These are phyloP conservation scores for Drosophila kokeensis DNA, from an alignment of 2,888 invertebrate genomes.

Conservation along the genomic window DNA sequence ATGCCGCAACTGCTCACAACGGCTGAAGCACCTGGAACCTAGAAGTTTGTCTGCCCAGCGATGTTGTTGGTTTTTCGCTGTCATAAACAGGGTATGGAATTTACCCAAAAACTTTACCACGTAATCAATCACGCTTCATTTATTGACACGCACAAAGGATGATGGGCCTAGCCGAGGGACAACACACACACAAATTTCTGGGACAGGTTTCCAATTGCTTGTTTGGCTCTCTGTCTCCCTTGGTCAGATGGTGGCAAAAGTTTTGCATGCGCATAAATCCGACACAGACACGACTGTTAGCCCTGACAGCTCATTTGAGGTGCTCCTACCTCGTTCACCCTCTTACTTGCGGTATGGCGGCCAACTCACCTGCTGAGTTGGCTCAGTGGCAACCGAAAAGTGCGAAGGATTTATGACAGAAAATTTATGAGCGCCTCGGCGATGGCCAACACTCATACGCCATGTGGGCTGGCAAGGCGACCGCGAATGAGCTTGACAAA, in stretches of 20 bases:
- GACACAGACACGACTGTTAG: constrained; percentile 41
- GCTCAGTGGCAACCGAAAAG: constrained; percentile 29
- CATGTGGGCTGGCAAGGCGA: constrained; percentile 33
- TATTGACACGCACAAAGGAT: constrained; percentile 76
- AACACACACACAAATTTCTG: background rate
- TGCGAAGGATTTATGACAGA: constrained; percentile 63
- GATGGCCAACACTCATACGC: constrained; percentile 57
- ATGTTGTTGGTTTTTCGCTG: constrained; percentile 26
- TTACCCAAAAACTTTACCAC: constrained; percentile 68
- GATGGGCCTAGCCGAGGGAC: constrained; percentile 49
- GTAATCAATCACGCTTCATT: constrained; percentile 81
- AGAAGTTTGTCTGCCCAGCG: constrained; percentile 16
- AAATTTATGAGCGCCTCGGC: constrained; percentile 54
- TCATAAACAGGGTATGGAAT: constrained; percentile 69
- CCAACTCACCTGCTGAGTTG: constrained; percentile 25
- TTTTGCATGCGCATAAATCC: constrained; percentile 69
- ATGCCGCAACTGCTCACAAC: constrained; percentile 16
- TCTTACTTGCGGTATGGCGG: constrained; percentile 1
- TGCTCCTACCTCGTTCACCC: background rate
- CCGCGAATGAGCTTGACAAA: constrained; percentile 62
- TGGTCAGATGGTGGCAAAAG: constrained; percentile 51
- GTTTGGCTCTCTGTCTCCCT: constrained; percentile 7
- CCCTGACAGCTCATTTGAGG: constrained; percentile 70
- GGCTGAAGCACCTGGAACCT: constrained; percentile 62
- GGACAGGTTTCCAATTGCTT: constrained; percentile 24